These are phyloP conservation scores for Pachydiplax longipennis DNA, from an alignment of 2,888 invertebrate genomes.

Conservation along the genomic window DNA sequence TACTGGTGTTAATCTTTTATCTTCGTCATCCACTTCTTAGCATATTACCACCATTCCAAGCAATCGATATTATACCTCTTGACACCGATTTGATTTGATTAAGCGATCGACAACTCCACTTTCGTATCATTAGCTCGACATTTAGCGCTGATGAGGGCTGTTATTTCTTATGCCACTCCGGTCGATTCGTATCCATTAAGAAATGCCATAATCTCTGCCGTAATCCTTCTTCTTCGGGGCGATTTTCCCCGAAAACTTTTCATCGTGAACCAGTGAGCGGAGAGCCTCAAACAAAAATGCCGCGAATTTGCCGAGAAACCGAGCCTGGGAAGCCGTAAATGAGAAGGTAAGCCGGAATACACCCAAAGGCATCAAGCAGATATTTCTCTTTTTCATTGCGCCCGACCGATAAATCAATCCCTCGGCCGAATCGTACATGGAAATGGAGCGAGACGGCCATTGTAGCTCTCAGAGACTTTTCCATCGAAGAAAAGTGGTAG, in stretches of 20 bases:
- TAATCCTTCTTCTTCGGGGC: not conserved
- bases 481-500: not conserved
- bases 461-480: slow-evolving; percentile 1
- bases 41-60: no score
- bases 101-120: slow-evolving; percentile 11
- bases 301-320: not conserved
- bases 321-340: slow-evolving; percentile 11
- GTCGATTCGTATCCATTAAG: not conserved
- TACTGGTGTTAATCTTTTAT: no score
- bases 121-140: slow-evolving; percentile 1
- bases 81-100: not conserved
- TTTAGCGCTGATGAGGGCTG: slow-evolving; percentile 2
- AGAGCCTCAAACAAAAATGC: not conserved
- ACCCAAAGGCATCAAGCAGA: not conserved
- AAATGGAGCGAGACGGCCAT: slow-evolving; percentile 32
- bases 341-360: not conserved
- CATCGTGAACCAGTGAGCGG: not conserved
- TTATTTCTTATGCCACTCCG: not conserved
- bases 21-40: no score
- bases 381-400: not conserved
- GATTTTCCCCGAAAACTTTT: not conserved
- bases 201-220: slow-evolving; percentile 6
- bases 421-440: not conserved
- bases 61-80: no score
- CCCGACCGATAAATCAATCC: slow-evolving; percentile 21